Evolutionary conservation across 1,140 invertebrate genomes (phyloP).

Genomic region (Varroa destructor): DNA sequence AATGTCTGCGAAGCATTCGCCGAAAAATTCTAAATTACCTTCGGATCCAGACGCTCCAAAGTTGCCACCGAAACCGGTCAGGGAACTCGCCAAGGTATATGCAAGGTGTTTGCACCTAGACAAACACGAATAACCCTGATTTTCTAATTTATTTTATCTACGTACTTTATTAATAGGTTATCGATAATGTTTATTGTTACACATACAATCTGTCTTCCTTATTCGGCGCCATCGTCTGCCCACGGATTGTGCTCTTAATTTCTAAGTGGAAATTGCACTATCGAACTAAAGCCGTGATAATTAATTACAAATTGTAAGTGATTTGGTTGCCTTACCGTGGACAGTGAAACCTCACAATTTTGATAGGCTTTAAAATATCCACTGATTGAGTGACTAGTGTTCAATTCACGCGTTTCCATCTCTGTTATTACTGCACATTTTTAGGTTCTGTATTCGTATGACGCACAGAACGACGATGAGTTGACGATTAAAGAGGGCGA

Average conservation of each 20-base stretch:
- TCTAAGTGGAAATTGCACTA: no score
- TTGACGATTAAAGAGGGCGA: constrained; percentile 75
- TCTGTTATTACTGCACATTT: neutral
- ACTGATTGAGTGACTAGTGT: no score
- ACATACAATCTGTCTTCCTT: no score
- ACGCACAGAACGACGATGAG: constrained; percentile 84
- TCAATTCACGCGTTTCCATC: no score
- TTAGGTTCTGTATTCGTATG: constrained; percentile 68
- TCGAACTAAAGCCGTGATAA: no score
- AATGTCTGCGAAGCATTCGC: constrained; percentile 28
- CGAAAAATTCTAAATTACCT: constrained; percentile 15
- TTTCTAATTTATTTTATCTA: neutral
- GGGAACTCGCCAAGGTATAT: constrained; percentile 22
- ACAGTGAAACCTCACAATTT: no score
- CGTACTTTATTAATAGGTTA: constrained; percentile 13
- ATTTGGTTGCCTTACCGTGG: no score
- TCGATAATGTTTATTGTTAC: constrained; percentile 37
- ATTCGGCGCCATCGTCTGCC: no score
- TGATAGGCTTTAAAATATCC: no score
- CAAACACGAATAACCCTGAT: neutral
- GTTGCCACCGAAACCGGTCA: constrained; percentile 45
- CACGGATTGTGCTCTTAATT: no score
- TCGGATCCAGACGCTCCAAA: constrained; percentile 38
- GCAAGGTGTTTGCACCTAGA: neutral
- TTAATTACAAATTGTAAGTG: no score